phyloP scores from a whole-genome alignment of 1,140 invertebrate species.

The Pomacea maculata region DNA sequence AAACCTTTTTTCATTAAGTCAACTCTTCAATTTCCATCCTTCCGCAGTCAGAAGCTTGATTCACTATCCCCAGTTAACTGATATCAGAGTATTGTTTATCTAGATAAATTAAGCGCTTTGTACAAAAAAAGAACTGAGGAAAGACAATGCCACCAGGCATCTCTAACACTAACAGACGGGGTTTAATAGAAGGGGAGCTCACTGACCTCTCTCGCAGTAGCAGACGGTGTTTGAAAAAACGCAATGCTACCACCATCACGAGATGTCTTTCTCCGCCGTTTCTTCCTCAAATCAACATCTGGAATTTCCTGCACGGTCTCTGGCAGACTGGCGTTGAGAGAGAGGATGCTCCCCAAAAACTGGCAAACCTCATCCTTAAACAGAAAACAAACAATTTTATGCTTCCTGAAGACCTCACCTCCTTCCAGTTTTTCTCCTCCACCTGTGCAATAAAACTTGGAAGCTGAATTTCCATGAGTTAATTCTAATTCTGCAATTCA shows the following conservation, averaged over 20 bases:
- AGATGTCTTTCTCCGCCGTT: conserved; percentile 33
- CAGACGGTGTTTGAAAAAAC: neutral
- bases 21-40: too few relatives aligned
- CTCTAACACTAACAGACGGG: neutral
- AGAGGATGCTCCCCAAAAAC: conserved; percentile 59
- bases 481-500: too few relatives aligned
- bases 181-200: neutral
- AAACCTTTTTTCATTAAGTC: too few relatives aligned
- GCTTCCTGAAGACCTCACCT: neutral
- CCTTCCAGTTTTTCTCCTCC: neutral
- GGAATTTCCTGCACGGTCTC: conserved; percentile 35
- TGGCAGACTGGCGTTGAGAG: conserved; percentile 34
- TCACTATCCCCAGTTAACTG: too few relatives aligned
- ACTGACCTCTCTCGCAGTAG: neutral
- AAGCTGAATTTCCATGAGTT: too few relatives aligned
- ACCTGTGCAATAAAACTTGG: too few relatives aligned
- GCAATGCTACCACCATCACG: conserved; percentile 5
- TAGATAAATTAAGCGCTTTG: too few relatives aligned
- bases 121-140: too few relatives aligned
- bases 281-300: conserved; percentile 39
- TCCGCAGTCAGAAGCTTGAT: too few relatives aligned
- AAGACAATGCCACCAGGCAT: too few relatives aligned
- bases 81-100: too few relatives aligned
- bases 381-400: too few relatives aligned
- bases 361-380: conserved; percentile 58